phyloP scores from a whole-genome alignment of 2,797 vertebrate species.

The Orestias chungarensis region DNA sequence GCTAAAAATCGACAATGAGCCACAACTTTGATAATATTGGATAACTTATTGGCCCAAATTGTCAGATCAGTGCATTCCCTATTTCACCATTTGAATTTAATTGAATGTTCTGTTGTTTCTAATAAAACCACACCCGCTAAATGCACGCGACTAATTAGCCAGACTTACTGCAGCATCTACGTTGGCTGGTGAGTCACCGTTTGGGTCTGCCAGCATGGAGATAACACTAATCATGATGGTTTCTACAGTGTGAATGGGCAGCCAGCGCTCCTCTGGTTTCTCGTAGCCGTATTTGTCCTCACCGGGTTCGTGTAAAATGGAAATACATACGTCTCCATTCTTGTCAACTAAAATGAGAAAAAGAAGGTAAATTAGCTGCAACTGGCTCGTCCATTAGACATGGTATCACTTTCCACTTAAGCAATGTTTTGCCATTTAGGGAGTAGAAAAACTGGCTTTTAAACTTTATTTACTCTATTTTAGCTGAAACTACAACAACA shows the following conservation, averaged over 20 bases:
- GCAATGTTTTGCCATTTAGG: too few species aligned
- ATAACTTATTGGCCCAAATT: too few species aligned
- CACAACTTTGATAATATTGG: too few species aligned
- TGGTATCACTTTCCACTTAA: neutral
- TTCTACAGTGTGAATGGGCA: slow-evolving; percentile 99
- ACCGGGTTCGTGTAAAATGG: slow-evolving; percentile 98
- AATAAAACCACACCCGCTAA: neutral
- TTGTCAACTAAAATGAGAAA: slow-evolving; percentile 88
- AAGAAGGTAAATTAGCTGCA: neutral
- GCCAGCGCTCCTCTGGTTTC: slow-evolving; percentile 98
- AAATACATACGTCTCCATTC: slow-evolving; percentile 99
- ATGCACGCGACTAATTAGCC: neutral
- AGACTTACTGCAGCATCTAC: slow-evolving; percentile 96
- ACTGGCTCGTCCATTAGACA: neutral
- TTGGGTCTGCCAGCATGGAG: slow-evolving; percentile 99
- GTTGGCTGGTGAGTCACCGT: slow-evolving; percentile 98
- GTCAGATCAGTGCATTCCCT: neutral
- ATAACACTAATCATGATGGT: slow-evolving; percentile 99
- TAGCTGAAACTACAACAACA: neutral
- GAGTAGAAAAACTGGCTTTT: neutral
- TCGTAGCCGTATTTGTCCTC: slow-evolving; percentile 99
- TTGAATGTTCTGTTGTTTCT: neutral
- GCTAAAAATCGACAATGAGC: too few species aligned
- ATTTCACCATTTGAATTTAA: neutral
- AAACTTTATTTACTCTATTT: neutral